phyloP scores from a whole-genome alignment of 2,113 vertebrate genomes.

The Hemichromis elongatus region DNA sequence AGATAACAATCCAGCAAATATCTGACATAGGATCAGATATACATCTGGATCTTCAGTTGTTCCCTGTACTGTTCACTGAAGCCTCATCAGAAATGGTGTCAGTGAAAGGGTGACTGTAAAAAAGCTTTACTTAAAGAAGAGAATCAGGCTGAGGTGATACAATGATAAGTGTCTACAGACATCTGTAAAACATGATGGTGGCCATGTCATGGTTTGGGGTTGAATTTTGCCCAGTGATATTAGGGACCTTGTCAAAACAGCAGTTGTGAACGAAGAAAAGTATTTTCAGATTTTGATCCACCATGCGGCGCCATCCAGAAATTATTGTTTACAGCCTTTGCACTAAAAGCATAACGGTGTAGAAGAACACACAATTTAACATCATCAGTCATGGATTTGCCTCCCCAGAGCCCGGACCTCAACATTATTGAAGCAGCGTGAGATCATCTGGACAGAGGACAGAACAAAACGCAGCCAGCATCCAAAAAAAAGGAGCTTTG shows the following conservation, averaged over 20 bases:
- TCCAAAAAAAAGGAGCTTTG: not conserved
- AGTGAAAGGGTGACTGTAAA: not conserved
- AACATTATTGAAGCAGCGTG: not conserved
- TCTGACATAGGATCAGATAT: not conserved
- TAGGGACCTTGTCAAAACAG: not conserved
- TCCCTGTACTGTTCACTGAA: not conserved
- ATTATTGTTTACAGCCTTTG: not conserved
- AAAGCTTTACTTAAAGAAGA: fast-evolving
- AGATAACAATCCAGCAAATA: not conserved
- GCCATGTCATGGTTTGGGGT: not conserved
- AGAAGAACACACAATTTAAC: not conserved
- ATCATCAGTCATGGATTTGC: not conserved
- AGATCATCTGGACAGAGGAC: not conserved
- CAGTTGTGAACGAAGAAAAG: not conserved
- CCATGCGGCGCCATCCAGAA: not conserved
- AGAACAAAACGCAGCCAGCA: not conserved
- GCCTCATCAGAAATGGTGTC: not conserved
- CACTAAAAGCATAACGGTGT: not conserved
- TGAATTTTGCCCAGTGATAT: not conserved
- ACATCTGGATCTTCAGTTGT: not conserved
- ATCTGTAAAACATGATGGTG: not conserved
- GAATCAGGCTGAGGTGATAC: not conserved
- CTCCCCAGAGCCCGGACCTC: not conserved
- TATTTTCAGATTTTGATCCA: not conserved
- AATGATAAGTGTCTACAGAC: no score